These are phyloP conservation scores for Xestia xanthographa DNA, from an alignment of 2,888 invertebrate genomes.

Conservation along the genomic window DNA sequence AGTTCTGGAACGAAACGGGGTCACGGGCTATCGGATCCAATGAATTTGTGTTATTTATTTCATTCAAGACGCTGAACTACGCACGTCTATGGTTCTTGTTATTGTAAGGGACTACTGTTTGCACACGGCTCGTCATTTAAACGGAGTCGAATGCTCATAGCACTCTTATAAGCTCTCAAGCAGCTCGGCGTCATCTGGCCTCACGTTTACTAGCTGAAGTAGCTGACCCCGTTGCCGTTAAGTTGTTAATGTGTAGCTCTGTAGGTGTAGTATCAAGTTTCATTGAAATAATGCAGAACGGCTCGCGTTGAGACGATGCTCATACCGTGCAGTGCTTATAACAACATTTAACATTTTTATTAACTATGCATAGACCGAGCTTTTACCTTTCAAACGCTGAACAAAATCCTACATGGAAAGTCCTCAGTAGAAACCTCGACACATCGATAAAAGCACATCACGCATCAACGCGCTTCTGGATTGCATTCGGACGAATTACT, in stretches of 20 bases:
- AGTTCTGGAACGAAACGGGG: constrained; percentile 49
- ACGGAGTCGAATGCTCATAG: not conserved
- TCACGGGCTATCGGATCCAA: constrained; percentile 43
- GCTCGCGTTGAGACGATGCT: not conserved
- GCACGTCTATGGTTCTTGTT: not conserved
- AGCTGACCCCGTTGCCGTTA: not conserved
- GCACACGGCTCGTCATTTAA: not conserved
- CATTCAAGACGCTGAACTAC: constrained; percentile 1
- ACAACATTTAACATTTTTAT: too few species aligned
- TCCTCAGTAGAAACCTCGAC: too few species aligned
- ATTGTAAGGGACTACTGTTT: not conserved
- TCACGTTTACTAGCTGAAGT: not conserved
- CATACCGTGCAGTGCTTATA: not conserved
- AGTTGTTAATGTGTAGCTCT: too few species aligned
- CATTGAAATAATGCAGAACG: too few species aligned
- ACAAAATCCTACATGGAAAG: not conserved
- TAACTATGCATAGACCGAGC: not conserved
- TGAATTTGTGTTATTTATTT: constrained; percentile 49
- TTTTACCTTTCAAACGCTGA: not conserved
- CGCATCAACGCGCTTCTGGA: not conserved
- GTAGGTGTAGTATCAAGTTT: too few species aligned
- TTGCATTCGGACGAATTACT: not conserved
- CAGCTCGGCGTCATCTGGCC: not conserved
- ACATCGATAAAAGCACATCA: too few species aligned
- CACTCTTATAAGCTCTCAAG: not conserved